These are phyloP conservation scores for Nasonia giraulti DNA, from an alignment of 1,140 invertebrate species.

Conservation along the genomic window DNA sequence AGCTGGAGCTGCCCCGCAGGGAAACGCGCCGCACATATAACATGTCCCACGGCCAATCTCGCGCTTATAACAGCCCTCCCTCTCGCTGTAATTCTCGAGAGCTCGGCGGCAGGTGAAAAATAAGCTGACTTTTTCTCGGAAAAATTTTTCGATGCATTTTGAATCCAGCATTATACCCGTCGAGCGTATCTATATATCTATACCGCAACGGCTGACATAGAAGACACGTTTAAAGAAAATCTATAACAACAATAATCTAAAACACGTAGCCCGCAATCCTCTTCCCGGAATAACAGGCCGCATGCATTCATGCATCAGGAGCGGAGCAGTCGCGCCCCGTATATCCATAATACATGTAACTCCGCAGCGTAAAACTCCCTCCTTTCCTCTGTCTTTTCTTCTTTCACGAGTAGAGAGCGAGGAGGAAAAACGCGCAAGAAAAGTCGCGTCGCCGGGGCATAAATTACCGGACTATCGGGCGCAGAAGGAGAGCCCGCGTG, in stretches of 20 bases:
- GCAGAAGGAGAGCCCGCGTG: neutral
- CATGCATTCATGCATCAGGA: conserved; percentile 8
- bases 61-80: neutral
- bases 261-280: neutral
- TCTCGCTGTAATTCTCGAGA: neutral
- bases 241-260: neutral
- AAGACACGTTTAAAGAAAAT: too few species aligned
- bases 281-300: neutral
- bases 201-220: too few species aligned
- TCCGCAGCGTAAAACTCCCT: neutral
- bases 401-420: neutral
- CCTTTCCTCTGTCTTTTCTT: neutral
- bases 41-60: conserved; percentile 2
- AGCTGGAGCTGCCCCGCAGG: neutral
- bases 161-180: too few species aligned
- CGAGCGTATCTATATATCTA: too few species aligned
- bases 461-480: conserved; percentile 48
- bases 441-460: conserved; percentile 26
- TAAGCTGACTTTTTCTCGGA: neutral
- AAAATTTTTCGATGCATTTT: too few species aligned
- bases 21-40: neutral
- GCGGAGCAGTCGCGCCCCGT: neutral
- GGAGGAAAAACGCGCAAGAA: conserved; percentile 13
- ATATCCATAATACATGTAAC: conserved; percentile 47
- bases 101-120: neutral